Conservation (phyloP, 2,888 invertebrate species). For the Strigamia maritima region DNA sequence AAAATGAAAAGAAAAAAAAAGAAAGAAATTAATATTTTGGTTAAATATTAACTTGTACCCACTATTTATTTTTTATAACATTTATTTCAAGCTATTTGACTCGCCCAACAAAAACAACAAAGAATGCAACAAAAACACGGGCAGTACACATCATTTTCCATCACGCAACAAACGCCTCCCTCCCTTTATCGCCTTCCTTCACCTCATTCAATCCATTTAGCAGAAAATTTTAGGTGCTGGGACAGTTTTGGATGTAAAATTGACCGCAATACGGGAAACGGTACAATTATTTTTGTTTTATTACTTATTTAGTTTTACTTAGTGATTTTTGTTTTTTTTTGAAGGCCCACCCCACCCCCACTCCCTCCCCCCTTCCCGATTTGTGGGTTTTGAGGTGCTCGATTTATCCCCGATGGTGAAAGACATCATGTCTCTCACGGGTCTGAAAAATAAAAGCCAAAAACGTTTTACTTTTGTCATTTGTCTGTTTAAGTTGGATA, state of each 20-base stretch:
- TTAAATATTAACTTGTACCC: not conserved
- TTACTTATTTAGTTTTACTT: too few relatives aligned
- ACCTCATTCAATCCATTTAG: too few relatives aligned
- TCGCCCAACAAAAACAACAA: not conserved
- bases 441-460: too few relatives aligned
- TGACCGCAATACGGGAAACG: not conserved
- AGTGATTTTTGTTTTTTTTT: not conserved
- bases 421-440: slow-evolving; percentile 20
- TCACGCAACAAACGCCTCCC: not conserved
- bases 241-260: not conserved
- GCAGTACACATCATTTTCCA: not conserved
- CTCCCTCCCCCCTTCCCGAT: not conserved
- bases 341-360: slow-evolving; percentile 16
- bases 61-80: not conserved
- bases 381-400: slow-evolving; percentile 11
- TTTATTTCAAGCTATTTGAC: too few relatives aligned
- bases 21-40: not conserved
- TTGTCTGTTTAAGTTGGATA: too few relatives aligned
- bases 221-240: not conserved
- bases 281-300: not conserved
- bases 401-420: not conserved
- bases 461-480: too few relatives aligned
- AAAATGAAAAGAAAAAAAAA: not conserved
- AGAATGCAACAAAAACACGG: not conserved
- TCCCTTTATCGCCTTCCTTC: not conserved